A percentile compares a stretch with the other conserved stretches of the same genome.
These are phyloP conservation scores for Dromococcyx pavoninus DNA, from an alignment of 2,797 vertebrate species.

Conservation along the genomic window DNA sequence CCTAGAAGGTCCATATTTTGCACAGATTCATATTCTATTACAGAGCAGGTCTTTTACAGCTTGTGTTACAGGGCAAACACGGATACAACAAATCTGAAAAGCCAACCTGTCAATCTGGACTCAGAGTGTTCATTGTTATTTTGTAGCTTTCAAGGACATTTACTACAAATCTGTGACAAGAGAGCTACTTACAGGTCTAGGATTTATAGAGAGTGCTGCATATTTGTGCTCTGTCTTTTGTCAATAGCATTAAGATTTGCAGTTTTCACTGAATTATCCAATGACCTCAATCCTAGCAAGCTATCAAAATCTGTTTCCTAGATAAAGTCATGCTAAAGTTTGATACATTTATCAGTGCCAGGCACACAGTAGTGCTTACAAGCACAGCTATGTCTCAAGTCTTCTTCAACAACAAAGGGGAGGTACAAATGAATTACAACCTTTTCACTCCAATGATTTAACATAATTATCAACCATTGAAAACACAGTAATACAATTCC, in stretches of 20 bases:
- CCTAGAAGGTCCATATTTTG: background rate
- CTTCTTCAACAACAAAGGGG: constrained; percentile 23
- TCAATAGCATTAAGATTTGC: constrained; percentile 71
- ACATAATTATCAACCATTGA: constrained; percentile 53
- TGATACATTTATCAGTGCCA: constrained; percentile 69
- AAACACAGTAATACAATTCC: constrained; percentile 29
- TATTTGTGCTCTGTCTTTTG: constrained; percentile 69
- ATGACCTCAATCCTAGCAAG: constrained; percentile 74
- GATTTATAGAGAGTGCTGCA: constrained; percentile 64
- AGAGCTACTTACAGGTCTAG: constrained; percentile 46
- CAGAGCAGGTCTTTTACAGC: background rate
- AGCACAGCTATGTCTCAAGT: constrained; percentile 26
- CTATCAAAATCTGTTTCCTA: constrained; percentile 71
- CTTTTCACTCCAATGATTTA: constrained; percentile 26
- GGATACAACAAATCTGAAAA: background rate
- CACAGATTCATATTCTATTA: background rate
- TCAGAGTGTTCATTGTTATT: background rate
- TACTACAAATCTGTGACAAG: constrained; percentile 53
- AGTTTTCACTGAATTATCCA: constrained; percentile 72
- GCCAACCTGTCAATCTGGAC: background rate
- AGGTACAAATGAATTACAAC: constrained; percentile 33
- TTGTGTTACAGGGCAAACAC: background rate
- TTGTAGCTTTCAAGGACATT: constrained; percentile 55
- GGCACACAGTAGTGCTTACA: constrained; percentile 37
- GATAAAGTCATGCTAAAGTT: constrained; percentile 59